Evolutionary conservation across 1,140 invertebrate genomes (phyloP).

Genomic region (Ladona fulva): DNA sequence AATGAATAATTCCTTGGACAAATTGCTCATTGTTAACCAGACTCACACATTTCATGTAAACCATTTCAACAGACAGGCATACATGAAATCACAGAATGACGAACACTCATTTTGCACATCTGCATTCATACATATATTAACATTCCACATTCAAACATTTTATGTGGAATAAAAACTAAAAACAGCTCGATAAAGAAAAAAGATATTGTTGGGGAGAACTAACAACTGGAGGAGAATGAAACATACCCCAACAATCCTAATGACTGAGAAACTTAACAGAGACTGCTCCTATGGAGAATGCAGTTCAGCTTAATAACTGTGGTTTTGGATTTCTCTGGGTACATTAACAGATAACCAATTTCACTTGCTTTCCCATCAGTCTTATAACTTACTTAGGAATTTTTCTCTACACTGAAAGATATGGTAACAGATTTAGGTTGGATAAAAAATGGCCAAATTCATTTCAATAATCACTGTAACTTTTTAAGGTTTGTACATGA

Average conservation of each 20-base stretch:
- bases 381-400: neutral
- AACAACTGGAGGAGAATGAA: neutral
- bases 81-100: slow-evolving; percentile 9
- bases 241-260: neutral
- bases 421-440: neutral
- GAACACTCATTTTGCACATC: slow-evolving; percentile 1
- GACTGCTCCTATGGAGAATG: neutral
- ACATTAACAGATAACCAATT: neutral
- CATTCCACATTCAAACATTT: neutral
- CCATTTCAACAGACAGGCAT: slow-evolving; percentile 8
- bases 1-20: slow-evolving; percentile 6
- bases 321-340: neutral
- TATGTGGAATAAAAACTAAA: neutral
- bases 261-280: neutral
- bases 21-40: neutral
- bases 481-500: slow-evolving; percentile 7
- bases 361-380: neutral
- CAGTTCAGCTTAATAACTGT: neutral
- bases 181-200: neutral
- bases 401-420: slow-evolving; percentile 6
- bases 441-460: neutral
- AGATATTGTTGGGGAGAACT: neutral
- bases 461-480: slow-evolving; percentile 4
- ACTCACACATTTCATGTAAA: neutral
- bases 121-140: slow-evolving; percentile 7